Base-by-base conservation (phyloP, 2,797 vertebrate genomes). In the Cirrhinus mrigala region DNA sequence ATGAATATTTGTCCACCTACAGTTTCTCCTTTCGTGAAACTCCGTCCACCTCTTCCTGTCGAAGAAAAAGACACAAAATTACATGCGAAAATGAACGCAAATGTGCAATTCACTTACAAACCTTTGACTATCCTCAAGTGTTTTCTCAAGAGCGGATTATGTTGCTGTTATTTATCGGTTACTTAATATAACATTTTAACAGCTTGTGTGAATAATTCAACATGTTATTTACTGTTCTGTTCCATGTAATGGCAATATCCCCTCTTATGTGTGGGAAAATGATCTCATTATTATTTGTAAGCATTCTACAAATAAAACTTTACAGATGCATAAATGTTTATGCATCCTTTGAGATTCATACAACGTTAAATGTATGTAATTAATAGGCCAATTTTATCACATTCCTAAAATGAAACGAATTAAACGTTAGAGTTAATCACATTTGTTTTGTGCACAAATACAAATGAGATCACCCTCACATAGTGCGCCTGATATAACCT, bases 221-320 rank as follows among this genome's bases (percentile, higher is more conserved):
- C 12, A 24, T 46, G 76, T 48, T 18, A 24, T 70, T 56, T 37
- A 37, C 1, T 79, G 33, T 69, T 69, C 52, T 29, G 20, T n/a
- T 24, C n/a, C 20, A 16, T 64, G 27, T 75, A 18, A 60, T 73
- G 40, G 2, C 15, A 29, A 46, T 2, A 18, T 18, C 33, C 46
- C 6, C 33, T 44, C 12, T 10, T 81, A 12, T 69, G 11, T 46
- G 62, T 75, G 66, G 27, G 44, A 60, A 46, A 54, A 27, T 24
- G 62, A 76, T 83, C 48, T 71, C 66, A 46, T 82, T 71, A 16
- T 11, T n/a, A 48, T 83, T 33, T 12, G n/a, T 52, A 27, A 37
- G 10, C 6, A 20, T 37, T 16, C 11, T 44, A 40, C 20, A 12
- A 14, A n/a, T 70, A n/a, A 44, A 46, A 46, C 40, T 10, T 68